Evolutionary conservation across 2,113 vertebrate species (phyloP), one percentile per base, ranked within the genome.

Genomic region (Cygnus atratus): DNA sequence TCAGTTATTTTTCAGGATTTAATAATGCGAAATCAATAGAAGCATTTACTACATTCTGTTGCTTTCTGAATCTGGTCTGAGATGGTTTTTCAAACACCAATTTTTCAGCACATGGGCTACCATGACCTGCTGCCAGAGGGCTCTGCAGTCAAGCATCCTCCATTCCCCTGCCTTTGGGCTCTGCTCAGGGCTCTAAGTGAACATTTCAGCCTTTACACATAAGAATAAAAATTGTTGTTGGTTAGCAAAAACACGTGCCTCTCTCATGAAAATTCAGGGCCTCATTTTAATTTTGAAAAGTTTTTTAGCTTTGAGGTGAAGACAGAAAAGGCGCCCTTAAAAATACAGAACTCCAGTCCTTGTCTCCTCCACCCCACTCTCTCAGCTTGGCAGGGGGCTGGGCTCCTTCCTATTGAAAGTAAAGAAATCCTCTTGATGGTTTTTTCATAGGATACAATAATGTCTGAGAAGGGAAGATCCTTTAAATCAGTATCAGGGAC

Each of bases 21-120:
- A 93, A 84, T 75, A 92, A 92, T 87, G 76, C 66, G 78, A 92
- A 96, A 96, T 95, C 90, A 92, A 92, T 96, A 90, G 70, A 88
- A 92, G n/a, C 76, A 84, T 92, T 93, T 95, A 77, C 67, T 87
- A 43, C 28, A 9, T 92, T 84, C 65, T 81, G 33, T 22, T 85
- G 57, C 62, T 90, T 92, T 95, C 79, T 86, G 85, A 88, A 67
- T 29, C 37, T 43, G 46, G 3, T 58, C 59, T 0, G 15, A 86
- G 57, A 46, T 9, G 70, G n/a, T 82, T 92, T 94, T 79, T 88
- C 25, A 80, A 84, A 94, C 50, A 82, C 9, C 3, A 18, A 8
- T 21, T 93, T 88, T 91, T 90, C 63, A 95, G 37, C 50, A 74
- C 37, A 74, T 0, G 0, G 16, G 39, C 59, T 92, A 7, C 70